Evolutionary conservation across 2,888 invertebrate species (phyloP).

Genomic region (Ormia ochracea): DNA sequence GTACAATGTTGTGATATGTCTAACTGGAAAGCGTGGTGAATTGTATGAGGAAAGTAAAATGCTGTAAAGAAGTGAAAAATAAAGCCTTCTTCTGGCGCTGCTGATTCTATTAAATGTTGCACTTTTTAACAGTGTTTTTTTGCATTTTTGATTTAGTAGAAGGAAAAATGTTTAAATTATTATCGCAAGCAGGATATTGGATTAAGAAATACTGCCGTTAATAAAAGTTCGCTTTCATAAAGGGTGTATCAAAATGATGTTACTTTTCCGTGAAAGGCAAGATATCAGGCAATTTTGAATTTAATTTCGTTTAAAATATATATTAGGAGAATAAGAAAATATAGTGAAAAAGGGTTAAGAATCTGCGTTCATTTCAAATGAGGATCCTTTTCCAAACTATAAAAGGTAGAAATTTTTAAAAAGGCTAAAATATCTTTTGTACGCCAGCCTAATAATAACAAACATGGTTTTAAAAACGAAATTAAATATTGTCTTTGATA

Average conservation of each 20-base stretch:
- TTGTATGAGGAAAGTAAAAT: conserved; percentile 26
- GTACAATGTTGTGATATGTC: conserved; percentile 50
- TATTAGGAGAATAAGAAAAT: no score
- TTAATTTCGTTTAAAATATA: no score
- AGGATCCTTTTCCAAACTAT: no score
- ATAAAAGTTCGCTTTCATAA: background rate
- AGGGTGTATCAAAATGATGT: background rate
- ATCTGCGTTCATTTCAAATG: no score
- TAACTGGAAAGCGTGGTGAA: conserved; percentile 27
- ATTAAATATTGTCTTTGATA: no score
- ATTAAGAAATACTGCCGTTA: conserved; percentile 68
- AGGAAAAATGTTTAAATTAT: conserved; percentile 67
- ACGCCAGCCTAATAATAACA: no score
- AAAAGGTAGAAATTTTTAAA: no score
- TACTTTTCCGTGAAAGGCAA: no score
- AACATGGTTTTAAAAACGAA: no score
- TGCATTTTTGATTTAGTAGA: background rate
- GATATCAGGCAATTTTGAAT: no score
- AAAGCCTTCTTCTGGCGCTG: conserved; percentile 9
- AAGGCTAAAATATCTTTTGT: no score
- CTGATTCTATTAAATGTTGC: conserved; percentile 26
- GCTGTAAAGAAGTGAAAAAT: background rate
- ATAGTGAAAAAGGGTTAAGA: no score
- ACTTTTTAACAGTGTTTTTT: background rate
- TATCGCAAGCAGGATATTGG: conserved; percentile 74